A percentile compares a stretch with the other conserved stretches of the same genome.
These are phyloP conservation scores for Muricea muricata DNA, from an alignment of 92 coral and sea anemone genomes.

Conservation along the genomic window DNA sequence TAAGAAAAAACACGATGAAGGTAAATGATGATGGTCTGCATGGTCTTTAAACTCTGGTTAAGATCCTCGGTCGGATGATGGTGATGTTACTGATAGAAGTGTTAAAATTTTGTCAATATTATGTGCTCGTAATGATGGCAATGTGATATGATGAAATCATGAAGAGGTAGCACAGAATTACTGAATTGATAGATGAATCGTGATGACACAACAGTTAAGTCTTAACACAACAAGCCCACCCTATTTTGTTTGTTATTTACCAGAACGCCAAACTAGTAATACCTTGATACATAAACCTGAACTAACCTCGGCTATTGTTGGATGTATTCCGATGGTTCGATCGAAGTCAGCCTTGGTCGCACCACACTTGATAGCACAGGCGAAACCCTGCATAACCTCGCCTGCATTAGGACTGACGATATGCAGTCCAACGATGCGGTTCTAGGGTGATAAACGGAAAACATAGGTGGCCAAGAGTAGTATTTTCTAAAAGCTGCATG, in stretches of 20 bases:
- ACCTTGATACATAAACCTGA: background rate
- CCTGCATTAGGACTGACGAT: slow-evolving; percentile 94
- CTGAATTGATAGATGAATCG: too few relatives aligned
- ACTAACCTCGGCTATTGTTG: slow-evolving; percentile 94
- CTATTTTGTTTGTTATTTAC: too few relatives aligned
- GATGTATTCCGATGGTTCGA: slow-evolving; percentile 94
- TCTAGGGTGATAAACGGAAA: slow-evolving; percentile 47
- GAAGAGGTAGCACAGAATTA: too few relatives aligned
- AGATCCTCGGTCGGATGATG: too few relatives aligned
- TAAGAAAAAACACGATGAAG: background rate
- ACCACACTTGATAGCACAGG: slow-evolving; percentile 93
- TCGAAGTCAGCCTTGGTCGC: slow-evolving; percentile 93
- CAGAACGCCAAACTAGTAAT: too few relatives aligned
- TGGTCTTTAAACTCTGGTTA: too few relatives aligned
- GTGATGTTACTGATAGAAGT: background rate
- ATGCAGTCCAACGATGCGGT: slow-evolving; percentile 92
- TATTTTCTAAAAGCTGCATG: too few relatives aligned
- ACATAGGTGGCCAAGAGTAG: background rate
- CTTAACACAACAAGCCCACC: too few relatives aligned
- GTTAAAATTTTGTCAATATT: too few relatives aligned
- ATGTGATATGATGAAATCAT: too few relatives aligned
- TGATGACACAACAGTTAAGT: too few relatives aligned
- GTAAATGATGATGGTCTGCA: background rate
- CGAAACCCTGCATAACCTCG: slow-evolving; percentile 95
- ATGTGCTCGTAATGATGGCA: background rate